These are phyloP conservation scores for Lagodon rhomboides DNA, from an alignment of 2,797 vertebrate species.

Conservation along the genomic window DNA sequence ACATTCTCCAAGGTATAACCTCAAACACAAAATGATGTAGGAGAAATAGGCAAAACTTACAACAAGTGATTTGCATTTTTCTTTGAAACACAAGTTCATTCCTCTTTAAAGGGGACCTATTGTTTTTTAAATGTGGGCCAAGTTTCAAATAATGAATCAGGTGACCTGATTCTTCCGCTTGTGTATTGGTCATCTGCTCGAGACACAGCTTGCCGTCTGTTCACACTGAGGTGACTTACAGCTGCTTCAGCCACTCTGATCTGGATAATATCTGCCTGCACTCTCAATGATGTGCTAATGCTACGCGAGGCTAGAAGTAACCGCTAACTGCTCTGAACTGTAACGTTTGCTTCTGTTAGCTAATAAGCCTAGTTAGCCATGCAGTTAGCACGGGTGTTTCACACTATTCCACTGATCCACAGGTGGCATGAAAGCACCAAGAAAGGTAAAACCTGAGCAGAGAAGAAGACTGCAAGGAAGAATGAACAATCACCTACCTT, in stretches of 20 bases:
- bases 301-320: too few species aligned
- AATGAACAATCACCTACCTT: background rate
- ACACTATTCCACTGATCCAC: background rate
- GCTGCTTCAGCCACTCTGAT: too few species aligned
- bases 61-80: background rate
- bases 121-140: too few species aligned
- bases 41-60: background rate
- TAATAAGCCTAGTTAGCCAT: too few species aligned
- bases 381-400: background rate
- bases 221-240: too few species aligned
- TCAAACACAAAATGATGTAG: slow-evolving; percentile 6
- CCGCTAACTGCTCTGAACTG: background rate
- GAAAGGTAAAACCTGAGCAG: background rate
- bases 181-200: too few species aligned
- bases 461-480: background rate
- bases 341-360: too few species aligned
- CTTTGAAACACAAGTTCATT: background rate
- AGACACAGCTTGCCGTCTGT: too few species aligned
- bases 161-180: too few species aligned
- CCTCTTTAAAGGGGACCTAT: background rate
- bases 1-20: slow-evolving; percentile 2
- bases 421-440: background rate
- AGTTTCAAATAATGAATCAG: too few species aligned
- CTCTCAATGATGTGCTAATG: too few species aligned
- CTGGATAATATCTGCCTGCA: too few species aligned